phyloP scores from a whole-genome alignment of 2,888 invertebrate species.

The Seladonia tumulorum region DNA sequence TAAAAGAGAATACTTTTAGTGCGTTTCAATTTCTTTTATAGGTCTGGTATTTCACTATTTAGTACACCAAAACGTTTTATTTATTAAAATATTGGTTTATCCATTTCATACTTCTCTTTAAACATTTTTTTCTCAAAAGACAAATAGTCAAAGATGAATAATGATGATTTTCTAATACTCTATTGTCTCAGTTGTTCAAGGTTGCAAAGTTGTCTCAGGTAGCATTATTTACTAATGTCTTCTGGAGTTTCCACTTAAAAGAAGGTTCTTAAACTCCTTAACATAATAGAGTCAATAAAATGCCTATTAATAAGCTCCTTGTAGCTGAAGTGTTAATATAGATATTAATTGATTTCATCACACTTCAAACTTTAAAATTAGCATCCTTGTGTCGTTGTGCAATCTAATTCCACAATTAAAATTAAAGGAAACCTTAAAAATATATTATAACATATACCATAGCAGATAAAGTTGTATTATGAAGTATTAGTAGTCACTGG shows the following conservation, averaged over 20 bases:
- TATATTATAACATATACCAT: slow-evolving; percentile 18
- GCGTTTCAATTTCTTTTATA: slow-evolving; percentile 20
- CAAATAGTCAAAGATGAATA: neutral
- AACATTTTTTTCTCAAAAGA: neutral
- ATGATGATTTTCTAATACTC: neutral
- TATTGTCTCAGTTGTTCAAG: too few relatives aligned
- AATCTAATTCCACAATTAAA: slow-evolving; percentile 42
- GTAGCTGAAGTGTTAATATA: neutral
- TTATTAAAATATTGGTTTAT: neutral
- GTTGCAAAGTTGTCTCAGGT: too few relatives aligned
- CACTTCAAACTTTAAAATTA: slow-evolving; percentile 59
- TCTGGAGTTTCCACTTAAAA: neutral
- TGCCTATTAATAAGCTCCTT: neutral
- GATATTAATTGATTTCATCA: slow-evolving; percentile 58
- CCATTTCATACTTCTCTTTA: neutral
- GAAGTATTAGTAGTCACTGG: neutral
- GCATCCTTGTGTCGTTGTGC: slow-evolving; percentile 60
- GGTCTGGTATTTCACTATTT: slow-evolving; percentile 3
- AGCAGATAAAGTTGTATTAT: neutral
- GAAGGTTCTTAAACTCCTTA: neutral
- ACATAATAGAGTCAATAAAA: neutral
- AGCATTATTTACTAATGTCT: neutral
- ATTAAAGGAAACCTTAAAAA: slow-evolving; percentile 30
- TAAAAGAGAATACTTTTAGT: slow-evolving; percentile 7
- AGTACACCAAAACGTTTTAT: neutral